phyloP scores from a whole-genome alignment of 2,888 invertebrate genomes.

The Lasiommata megera region DNA sequence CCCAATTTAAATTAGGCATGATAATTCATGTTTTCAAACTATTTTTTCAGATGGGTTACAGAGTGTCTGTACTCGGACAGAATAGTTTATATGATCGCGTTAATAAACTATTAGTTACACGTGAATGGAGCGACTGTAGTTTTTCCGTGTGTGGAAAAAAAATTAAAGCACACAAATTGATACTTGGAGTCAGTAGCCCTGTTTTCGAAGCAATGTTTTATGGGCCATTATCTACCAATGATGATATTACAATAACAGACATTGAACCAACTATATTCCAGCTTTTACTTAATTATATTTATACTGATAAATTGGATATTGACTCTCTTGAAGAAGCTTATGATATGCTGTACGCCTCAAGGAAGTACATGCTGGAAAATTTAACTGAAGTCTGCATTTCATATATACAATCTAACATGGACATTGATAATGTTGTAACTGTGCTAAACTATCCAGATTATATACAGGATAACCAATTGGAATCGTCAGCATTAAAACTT shows the following conservation, averaged over 20 bases:
- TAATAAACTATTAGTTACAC: slow-evolving; percentile 68
- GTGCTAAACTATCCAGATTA: slow-evolving; percentile 83
- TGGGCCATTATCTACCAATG: slow-evolving; percentile 79
- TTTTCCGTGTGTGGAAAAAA: slow-evolving; percentile 76
- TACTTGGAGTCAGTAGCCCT: slow-evolving; percentile 84
- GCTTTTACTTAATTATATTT: slow-evolving; percentile 82
- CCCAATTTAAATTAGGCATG: background rate
- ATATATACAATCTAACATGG: slow-evolving; percentile 78
- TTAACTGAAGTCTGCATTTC: slow-evolving; percentile 73
- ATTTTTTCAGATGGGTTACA: slow-evolving; percentile 66
- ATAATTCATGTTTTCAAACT: too few relatives aligned
- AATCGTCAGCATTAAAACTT: slow-evolving; percentile 76
- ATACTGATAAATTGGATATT: slow-evolving; percentile 81
- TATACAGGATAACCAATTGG: slow-evolving; percentile 78
- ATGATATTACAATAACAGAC: slow-evolving; percentile 78
- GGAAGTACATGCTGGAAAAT: slow-evolving; percentile 83
- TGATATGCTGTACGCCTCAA: slow-evolving; percentile 83
- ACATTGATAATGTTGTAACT: slow-evolving; percentile 80
- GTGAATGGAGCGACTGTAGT: slow-evolving; percentile 82
- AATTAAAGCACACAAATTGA: slow-evolving; percentile 82
- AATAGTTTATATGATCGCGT: slow-evolving; percentile 70
- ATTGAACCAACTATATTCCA: slow-evolving; percentile 83
- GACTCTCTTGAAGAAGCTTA: slow-evolving; percentile 81
- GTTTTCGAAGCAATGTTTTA: slow-evolving; percentile 87
- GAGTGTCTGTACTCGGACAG: slow-evolving; percentile 50